These are phyloP conservation scores for Yponomeuta evonymella DNA, from an alignment of 2,888 invertebrate species.

Conservation along the genomic window DNA sequence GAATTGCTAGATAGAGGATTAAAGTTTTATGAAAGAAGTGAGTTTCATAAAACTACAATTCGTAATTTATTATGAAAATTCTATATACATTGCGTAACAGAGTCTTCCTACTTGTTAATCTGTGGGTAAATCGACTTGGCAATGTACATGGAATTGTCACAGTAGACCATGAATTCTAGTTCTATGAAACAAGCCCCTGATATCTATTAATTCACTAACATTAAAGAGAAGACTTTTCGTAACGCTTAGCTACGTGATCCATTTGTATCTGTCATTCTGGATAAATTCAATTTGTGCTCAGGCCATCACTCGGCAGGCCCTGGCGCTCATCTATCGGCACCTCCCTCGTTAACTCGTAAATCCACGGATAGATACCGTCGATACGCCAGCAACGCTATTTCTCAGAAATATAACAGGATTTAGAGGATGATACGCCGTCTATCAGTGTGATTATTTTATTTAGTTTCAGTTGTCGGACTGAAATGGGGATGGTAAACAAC, in stretches of 20 bases:
- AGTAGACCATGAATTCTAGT: too few relatives aligned
- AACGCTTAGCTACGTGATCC: background rate
- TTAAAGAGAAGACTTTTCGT: too few relatives aligned
- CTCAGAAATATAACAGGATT: background rate
- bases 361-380: constrained; percentile 25
- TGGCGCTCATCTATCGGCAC: constrained; percentile 61
- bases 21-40: too few relatives aligned
- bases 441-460: constrained; percentile 3
- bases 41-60: too few relatives aligned
- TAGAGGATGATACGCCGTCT: background rate
- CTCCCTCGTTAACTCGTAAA: constrained; percentile 58
- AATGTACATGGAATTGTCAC: too few relatives aligned
- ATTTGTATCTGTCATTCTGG: background rate
- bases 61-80: too few relatives aligned
- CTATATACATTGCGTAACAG: too few relatives aligned
- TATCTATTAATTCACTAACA: too few relatives aligned
- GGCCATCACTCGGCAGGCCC: constrained; percentile 55
- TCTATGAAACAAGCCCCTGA: too few relatives aligned
- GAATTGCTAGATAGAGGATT: too few relatives aligned
- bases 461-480: background rate
- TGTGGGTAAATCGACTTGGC: too few relatives aligned
- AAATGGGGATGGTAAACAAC: background rate
- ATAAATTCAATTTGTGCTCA: background rate
- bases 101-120: too few relatives aligned
- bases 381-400: constrained; percentile 10